phyloP scores from a whole-genome alignment of 2,113 vertebrate species.

The Hemiscyllium ocellatum region DNA sequence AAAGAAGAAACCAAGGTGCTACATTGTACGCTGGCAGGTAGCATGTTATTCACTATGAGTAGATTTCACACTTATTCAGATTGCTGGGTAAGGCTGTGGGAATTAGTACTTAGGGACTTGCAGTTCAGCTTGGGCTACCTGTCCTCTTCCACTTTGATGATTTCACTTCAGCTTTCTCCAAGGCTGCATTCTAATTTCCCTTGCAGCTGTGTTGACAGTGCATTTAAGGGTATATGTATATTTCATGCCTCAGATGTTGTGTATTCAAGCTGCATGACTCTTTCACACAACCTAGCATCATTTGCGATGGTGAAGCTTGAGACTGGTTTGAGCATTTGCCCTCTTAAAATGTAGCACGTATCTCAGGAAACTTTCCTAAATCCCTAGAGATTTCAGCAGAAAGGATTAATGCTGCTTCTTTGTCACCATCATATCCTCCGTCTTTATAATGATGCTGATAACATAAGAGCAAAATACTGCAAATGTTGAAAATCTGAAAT shows the following conservation, averaged over 20 bases:
- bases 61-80: neutral
- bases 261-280: neutral
- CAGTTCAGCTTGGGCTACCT: neutral
- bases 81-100: neutral
- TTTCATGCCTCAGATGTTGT: neutral
- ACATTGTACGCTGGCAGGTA: neutral
- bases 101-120: neutral
- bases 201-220: neutral
- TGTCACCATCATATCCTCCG: neutral
- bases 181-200: neutral
- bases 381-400: neutral
- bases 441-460: neutral
- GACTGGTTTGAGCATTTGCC: neutral
- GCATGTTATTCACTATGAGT: neutral
- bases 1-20: neutral
- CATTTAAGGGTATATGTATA: neutral
- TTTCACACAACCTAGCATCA: neutral
- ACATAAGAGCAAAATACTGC: no score
- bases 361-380: neutral
- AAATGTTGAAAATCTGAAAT: no score
- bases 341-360: neutral
- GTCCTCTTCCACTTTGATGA: neutral
- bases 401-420: neutral
- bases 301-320: neutral
- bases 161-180: neutral